These are phyloP conservation scores for Mormyrops boulengeri DNA, from an alignment of 2,797 vertebrate genomes.

Conservation along the genomic window DNA sequence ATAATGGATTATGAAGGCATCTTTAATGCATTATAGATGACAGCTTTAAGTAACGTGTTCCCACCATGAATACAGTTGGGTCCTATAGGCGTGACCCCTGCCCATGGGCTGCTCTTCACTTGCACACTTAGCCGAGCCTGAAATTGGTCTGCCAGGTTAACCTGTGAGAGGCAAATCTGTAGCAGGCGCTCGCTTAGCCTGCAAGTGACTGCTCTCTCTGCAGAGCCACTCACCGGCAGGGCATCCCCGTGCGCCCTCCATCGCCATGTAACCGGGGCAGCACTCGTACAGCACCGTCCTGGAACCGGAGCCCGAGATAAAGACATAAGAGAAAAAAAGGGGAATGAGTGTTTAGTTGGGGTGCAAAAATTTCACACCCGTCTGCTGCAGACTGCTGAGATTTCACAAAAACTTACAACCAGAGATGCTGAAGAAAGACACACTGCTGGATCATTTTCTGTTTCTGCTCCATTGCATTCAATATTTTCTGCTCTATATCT, in stretches of 20 bases:
- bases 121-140: neutral
- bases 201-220: neutral
- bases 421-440: neutral
- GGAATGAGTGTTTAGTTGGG: neutral
- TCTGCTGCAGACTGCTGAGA: neutral
- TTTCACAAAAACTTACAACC: neutral
- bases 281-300: constrained; percentile 86
- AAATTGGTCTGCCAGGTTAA: neutral
- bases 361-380: neutral
- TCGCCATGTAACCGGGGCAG: constrained; percentile 88
- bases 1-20: neutral
- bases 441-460: neutral
- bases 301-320: constrained; percentile 7
- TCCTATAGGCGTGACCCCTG: neutral
- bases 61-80: neutral
- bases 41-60: neutral
- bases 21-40: neutral
- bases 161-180: neutral
- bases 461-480: neutral
- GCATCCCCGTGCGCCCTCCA: constrained; percentile 80
- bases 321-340: neutral
- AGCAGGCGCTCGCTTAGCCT: neutral
- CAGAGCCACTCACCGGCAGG: constrained; percentile 73
- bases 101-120: too few relatives aligned
- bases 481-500: neutral